A percentile compares a stretch with the other conserved stretches of the same genome.
These are phyloP conservation scores for Idaea biselata DNA, from an alignment of 2,888 invertebrate species.

Conservation along the genomic window DNA sequence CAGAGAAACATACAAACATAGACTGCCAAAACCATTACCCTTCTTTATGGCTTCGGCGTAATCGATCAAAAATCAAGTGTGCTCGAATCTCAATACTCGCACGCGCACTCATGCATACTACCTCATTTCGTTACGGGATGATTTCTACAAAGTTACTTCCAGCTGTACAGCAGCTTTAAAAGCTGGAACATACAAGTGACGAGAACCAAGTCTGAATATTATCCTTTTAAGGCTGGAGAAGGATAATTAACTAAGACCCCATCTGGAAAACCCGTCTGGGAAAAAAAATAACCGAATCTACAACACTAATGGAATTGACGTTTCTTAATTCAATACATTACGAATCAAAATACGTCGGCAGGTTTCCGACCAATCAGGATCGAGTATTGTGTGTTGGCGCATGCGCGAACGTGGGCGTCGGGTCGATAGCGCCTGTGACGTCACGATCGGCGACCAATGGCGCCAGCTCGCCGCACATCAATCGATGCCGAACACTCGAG, in stretches of 20 bases:
- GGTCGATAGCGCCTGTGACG: slow-evolving; percentile 72
- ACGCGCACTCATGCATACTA: too few species aligned
- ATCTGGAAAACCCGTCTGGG: neutral
- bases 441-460: slow-evolving; percentile 68
- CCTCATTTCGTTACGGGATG: too few species aligned
- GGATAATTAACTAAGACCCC: neutral
- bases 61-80: too few species aligned
- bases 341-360: slow-evolving; percentile 45
- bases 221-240: neutral
- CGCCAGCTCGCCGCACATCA: slow-evolving; percentile 64
- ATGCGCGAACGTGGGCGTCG: slow-evolving; percentile 71
- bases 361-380: slow-evolving; percentile 53
- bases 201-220: neutral
- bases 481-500: slow-evolving; percentile 63
- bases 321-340: slow-evolving; percentile 45
- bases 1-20: too few species aligned
- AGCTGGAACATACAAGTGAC: neutral
- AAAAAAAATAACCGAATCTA: slow-evolving; percentile 13
- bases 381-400: slow-evolving; percentile 46
- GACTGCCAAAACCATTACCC: too few species aligned
- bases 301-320: slow-evolving; percentile 29
- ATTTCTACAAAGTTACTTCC: too few species aligned
- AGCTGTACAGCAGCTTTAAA: too few species aligned
- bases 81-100: too few species aligned
- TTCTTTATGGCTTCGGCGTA: too few species aligned